Evolutionary conservation across 2,113 vertebrate species (phyloP), one percentile per base, ranked within the genome.

Genomic region (Lophius piscatorius): DNA sequence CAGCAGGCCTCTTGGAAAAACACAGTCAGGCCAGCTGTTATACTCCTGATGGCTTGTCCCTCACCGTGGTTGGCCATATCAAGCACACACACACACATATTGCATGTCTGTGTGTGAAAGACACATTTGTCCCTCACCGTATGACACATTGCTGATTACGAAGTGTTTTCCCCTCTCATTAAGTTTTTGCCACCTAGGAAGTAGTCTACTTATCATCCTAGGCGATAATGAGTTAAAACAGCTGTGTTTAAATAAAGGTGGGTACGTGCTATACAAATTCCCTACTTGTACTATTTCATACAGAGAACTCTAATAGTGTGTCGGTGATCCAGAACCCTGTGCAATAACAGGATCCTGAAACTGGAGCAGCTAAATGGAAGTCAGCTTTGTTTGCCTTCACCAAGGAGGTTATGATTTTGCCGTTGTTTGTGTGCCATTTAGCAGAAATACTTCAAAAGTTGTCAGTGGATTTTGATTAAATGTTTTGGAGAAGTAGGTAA

Each of bases 11-110:
- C 54, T 16, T 64, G 56, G 47, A 74, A 64, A 67, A 68, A 28
- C 59, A 79, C 74, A 42, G 64, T 57, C 52, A 70, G 56, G 40
- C 62, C 88, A 90, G 82, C 87, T 89, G 87, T 84, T 85, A 23
- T 60, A 57, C 39, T 55, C 48, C 68, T 54, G 41, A 69, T 79
- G 69, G 21, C 71, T 69, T 62, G 59, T 67, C 70, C 64, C 24
- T 56, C n/a, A 1, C 44, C 1, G 4, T 58, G 44, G 36, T 28
- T 57, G 58, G 20, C 38, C 44, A 26, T 56, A 35, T 72, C 66
- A n/a, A n/a, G n/a, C n/a, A n/a, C n/a, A n/a, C n/a, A n/a, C n/a
- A n/a, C n/a, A n/a, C n/a, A n/a, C n/a, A n/a, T n/a, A n/a, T n/a
- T 14, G 29, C 24, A 5, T 14, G 38, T 42, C 20, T 38, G 39